Percentiles rank a stretch among this genome's conserved stretches.
Conservation (phyloP, 2,797 vertebrate genomes). For the Karalla daura region DNA sequence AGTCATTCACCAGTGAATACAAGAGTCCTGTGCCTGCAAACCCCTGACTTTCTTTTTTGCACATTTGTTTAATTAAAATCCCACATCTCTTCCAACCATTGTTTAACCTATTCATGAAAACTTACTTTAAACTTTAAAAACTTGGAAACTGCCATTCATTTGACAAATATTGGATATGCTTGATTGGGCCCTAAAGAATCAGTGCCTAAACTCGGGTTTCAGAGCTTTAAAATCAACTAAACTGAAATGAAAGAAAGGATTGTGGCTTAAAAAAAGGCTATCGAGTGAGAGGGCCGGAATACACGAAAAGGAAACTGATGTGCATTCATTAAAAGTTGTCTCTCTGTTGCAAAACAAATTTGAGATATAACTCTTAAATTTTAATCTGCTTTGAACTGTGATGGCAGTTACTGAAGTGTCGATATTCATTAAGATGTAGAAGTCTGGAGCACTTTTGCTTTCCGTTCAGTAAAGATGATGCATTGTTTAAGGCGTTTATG, state of each 20-base stretch:
- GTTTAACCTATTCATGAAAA: conserved; percentile 18
- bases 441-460: neutral
- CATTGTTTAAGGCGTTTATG: neutral
- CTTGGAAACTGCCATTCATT: conserved; percentile 17
- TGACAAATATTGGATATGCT: conserved; percentile 19
- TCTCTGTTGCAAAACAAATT: too few relatives aligned
- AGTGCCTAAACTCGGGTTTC: neutral
- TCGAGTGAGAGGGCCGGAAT: neutral
- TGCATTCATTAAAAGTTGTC: neutral
- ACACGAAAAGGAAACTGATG: neutral
- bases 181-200: conserved; percentile 6
- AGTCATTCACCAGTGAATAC: conserved; percentile 5
- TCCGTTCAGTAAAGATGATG: neutral
- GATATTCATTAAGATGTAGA: neutral
- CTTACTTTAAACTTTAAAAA: conserved; percentile 4
- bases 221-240: conserved; percentile 7
- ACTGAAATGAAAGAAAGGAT: neutral
- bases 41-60: neutral
- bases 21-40: neutral
- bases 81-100: neutral
- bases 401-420: neutral
- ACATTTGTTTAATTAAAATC: neutral
- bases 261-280: neutral
- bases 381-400: neutral
- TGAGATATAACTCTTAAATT: too few relatives aligned